Evolutionary conservation across 2,113 vertebrate species (phyloP), one percentile per base, ranked within the genome.

Genomic region (Microcebus jonahi): DNA sequence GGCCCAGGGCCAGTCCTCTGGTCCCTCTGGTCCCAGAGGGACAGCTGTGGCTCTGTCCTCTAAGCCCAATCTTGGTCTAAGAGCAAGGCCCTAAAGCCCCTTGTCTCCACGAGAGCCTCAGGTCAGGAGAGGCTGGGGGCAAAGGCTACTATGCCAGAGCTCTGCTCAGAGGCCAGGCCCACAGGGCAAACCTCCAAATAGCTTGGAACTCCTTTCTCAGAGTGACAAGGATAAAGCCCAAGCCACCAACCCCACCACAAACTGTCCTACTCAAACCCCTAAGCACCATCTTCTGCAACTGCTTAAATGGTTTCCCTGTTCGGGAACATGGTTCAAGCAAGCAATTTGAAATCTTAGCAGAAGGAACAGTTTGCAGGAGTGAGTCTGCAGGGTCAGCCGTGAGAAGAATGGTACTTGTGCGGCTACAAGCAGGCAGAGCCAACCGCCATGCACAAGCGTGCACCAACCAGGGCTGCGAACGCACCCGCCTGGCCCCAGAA

Each of bases 211-310:
- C 18, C 42, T 76, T 42, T 70, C 31, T n/a, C 27, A 68, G 3
- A 0, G 57, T 57, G 6, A 77, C 55, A 20, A 55, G 27, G 39
- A 13, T 21, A 48, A 59, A 1, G 0, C 9, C 25, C 0, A 0
- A 15, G 27, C 5, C 57, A 21, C 67, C 34, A 75, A 12, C 11
- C 8, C 27, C 25, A 25, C 8, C 55, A 25, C 55, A 59, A 17
- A 20, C 55, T 10, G 55, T 36, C 12, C 23, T 21, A 29, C 34
- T 12, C 36, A 34, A 5, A 48, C 13, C 14, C 15, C 8, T 5
- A 71, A 34, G 27, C 1, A 45, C 39, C 9, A 2, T 63, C 34
- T 92, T 45, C 17, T 53, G 17, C 57, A 68, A 31, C 34, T 67
- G 31, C 83, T 59, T 57, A 4, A 29, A 61, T 70, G 34, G 7